Conservation (phyloP, 2,113 vertebrate species). For the Phycodurus eques region DNA sequence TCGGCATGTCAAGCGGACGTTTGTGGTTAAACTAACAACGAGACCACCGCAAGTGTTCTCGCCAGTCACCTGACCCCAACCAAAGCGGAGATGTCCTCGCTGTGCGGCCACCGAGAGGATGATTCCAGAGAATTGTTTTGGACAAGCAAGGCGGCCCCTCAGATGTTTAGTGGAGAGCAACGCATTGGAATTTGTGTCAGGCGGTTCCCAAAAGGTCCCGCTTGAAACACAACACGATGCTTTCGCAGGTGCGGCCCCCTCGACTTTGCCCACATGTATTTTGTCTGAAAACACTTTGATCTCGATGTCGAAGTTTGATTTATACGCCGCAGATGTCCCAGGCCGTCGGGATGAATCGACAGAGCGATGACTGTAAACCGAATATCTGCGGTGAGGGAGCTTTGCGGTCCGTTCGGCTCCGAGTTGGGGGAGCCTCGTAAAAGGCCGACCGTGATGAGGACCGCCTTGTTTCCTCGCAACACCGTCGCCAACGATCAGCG, state of each 20-base stretch:
- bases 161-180: neutral
- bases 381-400: neutral
- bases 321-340: constrained; percentile 61
- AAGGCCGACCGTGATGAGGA: neutral
- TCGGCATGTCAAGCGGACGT: neutral
- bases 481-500: neutral
- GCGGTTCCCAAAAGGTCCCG: neutral
- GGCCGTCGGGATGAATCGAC: constrained; percentile 32
- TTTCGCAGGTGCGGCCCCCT: constrained; percentile 1
- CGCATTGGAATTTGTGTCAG: neutral
- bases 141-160: neutral
- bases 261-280: neutral
- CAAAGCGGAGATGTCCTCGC: neutral
- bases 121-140: neutral
- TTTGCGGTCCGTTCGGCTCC: constrained; percentile 21
- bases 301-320: constrained; percentile 41
- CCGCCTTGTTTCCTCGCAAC: neutral
- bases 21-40: neutral
- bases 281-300: constrained; percentile 14
- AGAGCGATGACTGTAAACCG: neutral
- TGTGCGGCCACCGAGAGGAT: neutral
- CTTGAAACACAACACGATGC: neutral
- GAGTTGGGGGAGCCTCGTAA: neutral
- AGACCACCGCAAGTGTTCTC: neutral
- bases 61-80: neutral